Conservation (phyloP, 1,140 invertebrate species). For the Lethocerus indicus region DNA sequence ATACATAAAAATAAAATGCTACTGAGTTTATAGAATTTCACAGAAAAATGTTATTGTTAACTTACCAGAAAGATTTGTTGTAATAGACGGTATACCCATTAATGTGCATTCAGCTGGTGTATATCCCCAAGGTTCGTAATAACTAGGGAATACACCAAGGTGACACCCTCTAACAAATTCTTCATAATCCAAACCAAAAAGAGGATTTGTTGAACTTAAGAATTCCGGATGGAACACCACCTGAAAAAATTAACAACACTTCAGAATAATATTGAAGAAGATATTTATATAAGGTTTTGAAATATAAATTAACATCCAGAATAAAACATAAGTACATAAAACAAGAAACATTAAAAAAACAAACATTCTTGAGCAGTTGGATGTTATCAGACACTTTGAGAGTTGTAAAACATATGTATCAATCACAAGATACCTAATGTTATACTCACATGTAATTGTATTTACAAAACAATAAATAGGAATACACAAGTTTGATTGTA, state of each 20-base stretch:
- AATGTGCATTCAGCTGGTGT: slow-evolving; percentile 99
- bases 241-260: slow-evolving; percentile 27
- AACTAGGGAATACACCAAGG: slow-evolving; percentile 95
- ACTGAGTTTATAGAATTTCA: background rate
- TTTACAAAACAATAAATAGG: no score
- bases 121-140: slow-evolving; percentile 99
- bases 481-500: no score
- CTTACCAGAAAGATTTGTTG: slow-evolving; percentile 85
- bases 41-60: no score
- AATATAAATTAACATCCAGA: no score
- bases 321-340: no score
- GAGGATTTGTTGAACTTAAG: slow-evolving; percentile 90
- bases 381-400: no score
- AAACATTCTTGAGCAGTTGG: no score
- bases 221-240: slow-evolving; percentile 99
- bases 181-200: slow-evolving; percentile 97
- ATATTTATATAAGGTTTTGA: background rate
- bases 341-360: no score
- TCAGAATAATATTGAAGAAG: background rate
- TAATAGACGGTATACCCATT: slow-evolving; percentile 96
- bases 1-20: background rate
- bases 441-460: no score
- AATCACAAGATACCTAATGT: no score
- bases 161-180: slow-evolving; percentile 99
- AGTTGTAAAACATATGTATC: no score